Base-by-base conservation (phyloP, 1,140 invertebrate species). In the Aphaenogaster floridana region DNA sequence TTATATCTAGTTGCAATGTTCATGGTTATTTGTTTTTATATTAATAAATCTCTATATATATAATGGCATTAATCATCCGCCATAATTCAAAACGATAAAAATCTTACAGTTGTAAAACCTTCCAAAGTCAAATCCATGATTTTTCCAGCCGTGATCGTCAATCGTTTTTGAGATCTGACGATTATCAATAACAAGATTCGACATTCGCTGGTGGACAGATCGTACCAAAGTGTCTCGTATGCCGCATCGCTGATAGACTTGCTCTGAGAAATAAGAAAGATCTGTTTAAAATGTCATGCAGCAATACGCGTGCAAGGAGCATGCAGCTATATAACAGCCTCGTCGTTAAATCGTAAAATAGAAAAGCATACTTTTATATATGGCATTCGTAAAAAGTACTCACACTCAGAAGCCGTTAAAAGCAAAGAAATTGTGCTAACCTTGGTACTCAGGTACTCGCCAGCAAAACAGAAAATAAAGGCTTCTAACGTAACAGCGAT, bases 401-500 rank as follows among this genome's bases (percentile, higher is more conserved):
- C 42, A 63, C 28, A 45, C 5, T 0, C 6, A 17, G 13, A n/a
- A 45, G 0, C 21, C 1, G 7, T 48, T 66, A 59, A 81, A n/a
- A 63, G 9, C 11, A 77, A 61, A 28, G 8, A 11, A 0, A 61
- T 36, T 0, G 0, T 68, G 45, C 86, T 21, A 81, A 86, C 83
- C 71, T 88, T 86, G 28, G 11, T 80, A 42, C 52, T 90, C 2
- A 90, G 11, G 28, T 89, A 89, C 28, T 89, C 78, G 0, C 89
- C 89, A 34, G 74, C 89, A 45, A 84, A 89, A 52, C 77, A 90
- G 54, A 90, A 90, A 69, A 90, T 17, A 34, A 90, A 91, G 3
- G 89, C 86, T 45, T 90, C 77, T 74, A 71, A 36, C 0, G 39
- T 81, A 8, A 89, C 69, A 13, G 77, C 84, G 9, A 83, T 8